phyloP scores from a whole-genome alignment of 2,113 vertebrate species.

The Monopterus albus region DNA sequence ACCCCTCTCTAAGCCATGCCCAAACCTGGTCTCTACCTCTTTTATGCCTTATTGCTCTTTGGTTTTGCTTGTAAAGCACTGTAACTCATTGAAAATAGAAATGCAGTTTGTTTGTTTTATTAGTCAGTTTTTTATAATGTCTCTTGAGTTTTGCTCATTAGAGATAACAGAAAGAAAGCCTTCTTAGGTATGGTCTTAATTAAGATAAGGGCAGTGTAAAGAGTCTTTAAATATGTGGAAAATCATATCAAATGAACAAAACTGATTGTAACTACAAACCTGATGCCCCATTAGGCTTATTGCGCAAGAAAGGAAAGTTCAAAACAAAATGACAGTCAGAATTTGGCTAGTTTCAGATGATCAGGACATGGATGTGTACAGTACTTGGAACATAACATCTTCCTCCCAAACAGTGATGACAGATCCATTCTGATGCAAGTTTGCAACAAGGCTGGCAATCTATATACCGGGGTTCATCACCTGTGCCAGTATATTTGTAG shows the following conservation, averaged over 20 bases:
- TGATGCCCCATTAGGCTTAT: background rate
- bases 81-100: too few species aligned
- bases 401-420: slow-evolving; percentile 1
- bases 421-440: slow-evolving; percentile 20
- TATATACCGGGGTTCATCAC: slow-evolving; percentile 7
- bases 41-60: too few species aligned
- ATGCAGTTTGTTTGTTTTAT: too few species aligned
- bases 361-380: background rate
- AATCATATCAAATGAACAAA: background rate
- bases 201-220: background rate
- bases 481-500: slow-evolving; percentile 10
- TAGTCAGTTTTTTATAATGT: too few species aligned
- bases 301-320: background rate
- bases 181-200: background rate
- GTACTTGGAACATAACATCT: background rate
- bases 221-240: background rate
- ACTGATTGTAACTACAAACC: background rate
- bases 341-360: background rate
- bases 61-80: too few species aligned
- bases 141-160: too few species aligned
- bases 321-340: background rate
- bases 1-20: too few species aligned
- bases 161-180: background rate
- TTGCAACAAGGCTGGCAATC: slow-evolving; percentile 16
- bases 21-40: too few species aligned